Base-by-base conservation (phyloP, 1,140 invertebrate species). In the Drosophila bifasciata region DNA sequence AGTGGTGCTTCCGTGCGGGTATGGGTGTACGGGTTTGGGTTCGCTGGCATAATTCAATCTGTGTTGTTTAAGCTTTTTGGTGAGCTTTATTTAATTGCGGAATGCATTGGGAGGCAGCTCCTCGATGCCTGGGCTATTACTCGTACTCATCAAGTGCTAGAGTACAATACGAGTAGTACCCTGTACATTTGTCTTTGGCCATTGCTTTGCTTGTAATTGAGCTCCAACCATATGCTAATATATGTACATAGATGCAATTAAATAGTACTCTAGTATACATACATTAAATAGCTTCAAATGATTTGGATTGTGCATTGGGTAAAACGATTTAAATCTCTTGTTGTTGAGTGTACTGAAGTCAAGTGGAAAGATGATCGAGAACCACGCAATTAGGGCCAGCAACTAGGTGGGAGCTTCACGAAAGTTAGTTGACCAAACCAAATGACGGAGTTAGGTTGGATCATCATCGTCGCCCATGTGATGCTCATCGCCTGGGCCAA, bases 11-110 rank as follows among this genome's bases (percentile, higher is more conserved):
- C 67, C 64, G 41, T 53, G n/a, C 63, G 49, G 48, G 15, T 51
- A 36, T 9, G 51, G 5, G 23, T 59, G 63, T 67, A 36, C 6
- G 51, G 5, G 23, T 59, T 58, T 67, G 45, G 40, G n/a, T 59
- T 13, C 36, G n/a, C 28, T 19, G 17, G 41, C 32, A 48, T 77
- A 61, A 83, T 81, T 81, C 55, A 80, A 86, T 85, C 63, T 76
- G 69, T 73, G 76, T 80, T 63, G 69, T 77, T 80, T 69, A 78
- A 81, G 62, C 59, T 61, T 79, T 61, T 39, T 56, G 53, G 74
- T 64, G 62, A 83, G 59, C 49, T 63, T 79, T 85, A 80, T 84
- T 84, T 80, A 80, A 84, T 86, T 76, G 72, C 51, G 68, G 56
- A 67, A 17, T 17, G 16, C 41, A 55, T 8, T 40, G 62, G 3